Percentiles rank a stretch among this genome's conserved stretches.
These are phyloP conservation scores for Montipora cactus DNA, from an alignment of 64 coral and sea anemone species.

Conservation along the genomic window DNA sequence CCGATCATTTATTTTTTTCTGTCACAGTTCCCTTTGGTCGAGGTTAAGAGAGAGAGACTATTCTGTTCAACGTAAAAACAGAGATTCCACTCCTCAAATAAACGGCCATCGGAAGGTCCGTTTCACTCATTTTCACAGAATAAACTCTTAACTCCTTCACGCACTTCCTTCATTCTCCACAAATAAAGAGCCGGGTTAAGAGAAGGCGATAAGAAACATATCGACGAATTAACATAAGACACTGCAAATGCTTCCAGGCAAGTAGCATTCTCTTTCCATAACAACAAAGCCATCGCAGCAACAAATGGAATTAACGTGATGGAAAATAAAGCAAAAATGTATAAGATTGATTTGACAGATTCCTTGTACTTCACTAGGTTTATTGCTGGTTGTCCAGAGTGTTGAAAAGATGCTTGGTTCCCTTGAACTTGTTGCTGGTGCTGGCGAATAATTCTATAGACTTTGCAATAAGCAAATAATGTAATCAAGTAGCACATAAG, in stretches of 20 bases:
- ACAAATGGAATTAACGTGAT: neutral
- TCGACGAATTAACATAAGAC: neutral
- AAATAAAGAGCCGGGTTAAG: slow-evolving; percentile 1
- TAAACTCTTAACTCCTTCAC: neutral
- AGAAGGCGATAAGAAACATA: neutral
- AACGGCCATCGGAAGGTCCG: too few relatives aligned
- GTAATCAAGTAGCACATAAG: neutral
- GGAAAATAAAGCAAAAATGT: neutral
- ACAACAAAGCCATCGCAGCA: neutral
- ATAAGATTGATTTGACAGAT: neutral
- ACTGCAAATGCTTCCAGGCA: neutral
- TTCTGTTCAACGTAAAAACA: too few relatives aligned
- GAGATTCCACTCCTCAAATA: too few relatives aligned
- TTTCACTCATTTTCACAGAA: neutral
- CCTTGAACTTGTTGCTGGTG: slow-evolving; percentile 2
- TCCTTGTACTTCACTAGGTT: neutral
- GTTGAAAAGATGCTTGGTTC: neutral
- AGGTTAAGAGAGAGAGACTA: too few relatives aligned
- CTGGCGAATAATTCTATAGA: neutral
- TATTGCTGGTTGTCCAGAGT: neutral
- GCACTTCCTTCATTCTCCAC: neutral
- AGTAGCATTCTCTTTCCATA: neutral
- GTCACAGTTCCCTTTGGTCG: too few relatives aligned
- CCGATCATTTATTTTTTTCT: too few relatives aligned
- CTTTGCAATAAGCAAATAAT: neutral